phyloP scores from a whole-genome alignment of 2,888 invertebrate species.

The Nebria brevicollis region DNA sequence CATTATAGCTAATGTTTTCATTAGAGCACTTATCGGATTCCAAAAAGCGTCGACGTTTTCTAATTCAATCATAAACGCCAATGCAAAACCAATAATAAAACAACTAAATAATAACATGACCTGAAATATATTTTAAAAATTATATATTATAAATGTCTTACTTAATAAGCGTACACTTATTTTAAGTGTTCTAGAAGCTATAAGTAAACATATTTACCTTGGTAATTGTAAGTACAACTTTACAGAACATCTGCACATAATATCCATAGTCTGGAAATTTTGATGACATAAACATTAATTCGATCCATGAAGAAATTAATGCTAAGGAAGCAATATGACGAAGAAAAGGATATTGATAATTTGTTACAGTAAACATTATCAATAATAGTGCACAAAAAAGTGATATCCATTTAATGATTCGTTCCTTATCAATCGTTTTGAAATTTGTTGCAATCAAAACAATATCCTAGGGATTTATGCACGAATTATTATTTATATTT shows the following conservation, averaged over 20 bases:
- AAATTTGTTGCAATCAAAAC: constrained; percentile 65
- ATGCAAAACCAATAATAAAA: constrained; percentile 67
- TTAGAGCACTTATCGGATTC: constrained; percentile 66
- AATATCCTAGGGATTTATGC: constrained; percentile 62
- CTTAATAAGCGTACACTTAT: too few species aligned
- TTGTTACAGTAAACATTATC: constrained; percentile 59
- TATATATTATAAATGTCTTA: too few species aligned
- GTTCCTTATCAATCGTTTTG: constrained; percentile 63
- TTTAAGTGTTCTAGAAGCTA: too few species aligned
- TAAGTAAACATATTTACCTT: constrained; percentile 60
- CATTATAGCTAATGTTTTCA: constrained; percentile 71
- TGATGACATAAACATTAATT: constrained; percentile 68
- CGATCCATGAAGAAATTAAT: constrained; percentile 67
- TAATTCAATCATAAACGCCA: constrained; percentile 69
- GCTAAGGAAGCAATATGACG: constrained; percentile 67
- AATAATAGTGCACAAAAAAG: constrained; percentile 56
- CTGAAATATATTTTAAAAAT: constrained; percentile 58
- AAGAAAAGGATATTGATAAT: constrained; percentile 60
- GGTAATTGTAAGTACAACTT: constrained; percentile 67
- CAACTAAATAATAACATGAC: constrained; percentile 64
- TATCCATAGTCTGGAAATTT: constrained; percentile 69
- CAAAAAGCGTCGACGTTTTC: constrained; percentile 65
- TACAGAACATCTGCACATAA: constrained; percentile 71
- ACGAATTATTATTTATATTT: too few species aligned
- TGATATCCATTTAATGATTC: constrained; percentile 68